Evolutionary conservation across 2,888 invertebrate species (phyloP), one percentile per base, ranked within the genome.

Genomic region (Spialia ferax): DNA sequence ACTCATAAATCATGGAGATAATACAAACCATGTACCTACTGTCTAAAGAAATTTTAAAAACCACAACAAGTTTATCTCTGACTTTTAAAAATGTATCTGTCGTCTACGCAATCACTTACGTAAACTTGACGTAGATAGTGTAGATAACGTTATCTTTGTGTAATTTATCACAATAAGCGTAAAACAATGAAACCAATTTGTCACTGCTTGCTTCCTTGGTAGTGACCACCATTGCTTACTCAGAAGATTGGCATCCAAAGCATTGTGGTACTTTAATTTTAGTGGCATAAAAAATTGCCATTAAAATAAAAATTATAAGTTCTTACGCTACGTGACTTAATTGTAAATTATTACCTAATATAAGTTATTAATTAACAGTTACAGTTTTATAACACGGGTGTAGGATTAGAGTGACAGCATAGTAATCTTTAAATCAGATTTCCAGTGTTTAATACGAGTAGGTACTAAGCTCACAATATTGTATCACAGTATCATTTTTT

Each of bases 51-150:
- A 45, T 67, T n/a, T 67, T 55, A 54, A 61, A 67, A 67, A 67
- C 42, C 61, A 67, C 66, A 60, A 67, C 66, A 67, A 55, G 66
- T 61, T 65, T 67, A 67, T 55, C 66, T 66, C 22, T 65, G 59
- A 60, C 61, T 61, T 55, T 61, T 42, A 55, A 67, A 45, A 54
- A 61, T 67, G 61, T 67, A 32, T 48, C 66, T 67, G 61, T 67
- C 66, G 61, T 61, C 60, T 67, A 29, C n/a, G 29, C 35, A 61
- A 67, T 67, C 61, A 22, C 20, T 67, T 61, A 61, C 66, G 61
- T 65, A 65, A 65, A 52, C 52, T 52, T 60, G 52, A 65, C 65
- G 59, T 66, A 66, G 59, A 65, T 60, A 50, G 54, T 42, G 52
- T 52, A 26, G 60, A 60, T 66, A 66, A 54, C 13, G 60, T 60